phyloP scores from a whole-genome alignment of 1,140 invertebrate species.

The Teleopsis dalmanni region DNA sequence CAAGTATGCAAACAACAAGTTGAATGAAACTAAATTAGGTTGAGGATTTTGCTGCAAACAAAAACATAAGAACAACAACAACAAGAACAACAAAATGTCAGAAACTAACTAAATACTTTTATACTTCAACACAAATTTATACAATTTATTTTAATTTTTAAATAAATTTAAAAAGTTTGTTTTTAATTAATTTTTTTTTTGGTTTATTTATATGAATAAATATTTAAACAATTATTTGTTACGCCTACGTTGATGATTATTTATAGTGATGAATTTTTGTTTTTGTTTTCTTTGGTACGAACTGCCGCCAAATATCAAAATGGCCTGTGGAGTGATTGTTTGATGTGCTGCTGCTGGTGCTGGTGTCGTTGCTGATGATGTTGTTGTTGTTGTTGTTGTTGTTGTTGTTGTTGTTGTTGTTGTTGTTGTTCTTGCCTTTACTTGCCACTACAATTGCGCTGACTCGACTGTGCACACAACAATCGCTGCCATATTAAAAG shows the following conservation, averaged over 20 bases:
- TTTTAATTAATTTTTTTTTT: constrained; percentile 1
- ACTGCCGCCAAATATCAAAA: no score
- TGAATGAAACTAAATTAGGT: constrained; percentile 8
- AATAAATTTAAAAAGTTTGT: background rate
- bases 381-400: no score
- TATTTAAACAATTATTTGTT: background rate
- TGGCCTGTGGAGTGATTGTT: background rate
- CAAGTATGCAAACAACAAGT: constrained; percentile 11
- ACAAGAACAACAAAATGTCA: background rate
- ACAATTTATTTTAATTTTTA: background rate
- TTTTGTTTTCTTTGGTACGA: background rate
- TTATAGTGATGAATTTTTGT: background rate
- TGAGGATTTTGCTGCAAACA: background rate
- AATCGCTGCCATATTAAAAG: no score
- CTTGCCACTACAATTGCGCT: no score
- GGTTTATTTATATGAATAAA: background rate
- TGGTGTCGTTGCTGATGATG: no score
- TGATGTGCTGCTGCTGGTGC: background rate
- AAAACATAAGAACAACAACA: background rate
- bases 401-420: no score
- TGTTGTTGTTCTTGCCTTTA: no score
- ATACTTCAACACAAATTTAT: background rate
- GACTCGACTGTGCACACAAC: no score
- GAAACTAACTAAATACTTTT: background rate
- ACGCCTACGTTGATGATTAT: background rate